Percentiles rank a stretch among this genome's conserved stretches.
Conservation (phyloP, 2,888 invertebrate genomes). For the Micoletzkya japonica region DNA sequence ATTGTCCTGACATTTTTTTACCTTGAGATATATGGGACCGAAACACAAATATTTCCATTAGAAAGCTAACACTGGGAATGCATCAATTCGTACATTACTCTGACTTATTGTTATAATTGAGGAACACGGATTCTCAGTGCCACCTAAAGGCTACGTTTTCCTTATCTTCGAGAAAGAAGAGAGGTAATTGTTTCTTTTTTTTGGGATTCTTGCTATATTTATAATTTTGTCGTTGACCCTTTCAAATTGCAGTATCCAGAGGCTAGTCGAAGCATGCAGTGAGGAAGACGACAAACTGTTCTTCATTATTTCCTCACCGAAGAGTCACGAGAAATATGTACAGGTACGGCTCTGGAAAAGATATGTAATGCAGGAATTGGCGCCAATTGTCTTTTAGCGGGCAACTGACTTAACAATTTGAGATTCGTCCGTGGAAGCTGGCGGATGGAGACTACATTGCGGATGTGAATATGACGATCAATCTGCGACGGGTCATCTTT, state of each 20-base stretch:
- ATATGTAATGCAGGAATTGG: not conserved
- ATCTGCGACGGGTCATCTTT: constrained; percentile 96
- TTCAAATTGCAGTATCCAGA: constrained; percentile 74
- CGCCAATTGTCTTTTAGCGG: not conserved
- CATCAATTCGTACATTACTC: not conserved
- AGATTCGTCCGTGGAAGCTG: constrained; percentile 59
- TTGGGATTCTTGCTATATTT: no score
- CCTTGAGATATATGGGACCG: no score
- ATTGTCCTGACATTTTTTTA: no score
- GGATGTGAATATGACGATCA: constrained; percentile 93
- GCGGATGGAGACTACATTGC: constrained; percentile 55
- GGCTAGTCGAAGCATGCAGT: constrained; percentile 93
- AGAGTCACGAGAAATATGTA: constrained; percentile 91
- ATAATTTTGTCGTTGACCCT: no score
- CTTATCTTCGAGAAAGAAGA: constrained; percentile 83
- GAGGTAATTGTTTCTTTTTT: no score
- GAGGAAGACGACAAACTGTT: constrained; percentile 96
- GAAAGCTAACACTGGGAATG: no score
- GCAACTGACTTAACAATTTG: constrained; percentile 33
- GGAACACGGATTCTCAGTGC: not conserved
- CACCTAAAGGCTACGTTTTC: constrained; percentile 68
- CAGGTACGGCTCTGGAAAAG: not conserved
- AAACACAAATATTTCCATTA: no score
- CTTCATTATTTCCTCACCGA: constrained; percentile 94
- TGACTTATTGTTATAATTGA: not conserved